Evolutionary conservation across 2,797 vertebrate genomes (phyloP).

Genomic region (Lepilemur ruficaudatus): DNA sequence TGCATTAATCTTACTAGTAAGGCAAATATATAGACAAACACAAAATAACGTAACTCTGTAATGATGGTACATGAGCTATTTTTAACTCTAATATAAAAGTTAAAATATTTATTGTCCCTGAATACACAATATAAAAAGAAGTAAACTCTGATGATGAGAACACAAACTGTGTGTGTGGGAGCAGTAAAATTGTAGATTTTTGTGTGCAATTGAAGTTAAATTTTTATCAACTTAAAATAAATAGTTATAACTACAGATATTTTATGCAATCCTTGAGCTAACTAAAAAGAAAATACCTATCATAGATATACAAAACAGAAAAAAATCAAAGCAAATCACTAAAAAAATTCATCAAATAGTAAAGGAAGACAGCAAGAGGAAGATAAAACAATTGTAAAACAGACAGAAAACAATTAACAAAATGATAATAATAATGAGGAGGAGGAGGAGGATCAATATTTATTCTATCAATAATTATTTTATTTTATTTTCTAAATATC

Average conservation of each 20-base stretch:
- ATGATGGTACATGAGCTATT: neutral
- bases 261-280: neutral
- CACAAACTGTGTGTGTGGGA: no score
- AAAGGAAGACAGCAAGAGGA: neutral
- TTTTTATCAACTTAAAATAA: no score
- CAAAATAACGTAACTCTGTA: neutral
- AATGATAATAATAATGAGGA: neutral
- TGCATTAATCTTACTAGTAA: neutral
- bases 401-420: neutral
- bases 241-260: no score
- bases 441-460: no score
- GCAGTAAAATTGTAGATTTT: no score
- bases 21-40: neutral
- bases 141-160: no score
- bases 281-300: neutral
- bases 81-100: neutral
- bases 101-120: no score
- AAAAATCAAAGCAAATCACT: neutral
- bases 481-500: no score
- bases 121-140: no score
- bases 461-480: neutral
- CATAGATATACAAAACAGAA: neutral
- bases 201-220: no score
- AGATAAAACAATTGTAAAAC: neutral
- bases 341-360: neutral